Percentiles rank a stretch among this genome's conserved stretches.
Conservation (phyloP, 1,140 invertebrate genomes). For the Lethocerus indicus region DNA sequence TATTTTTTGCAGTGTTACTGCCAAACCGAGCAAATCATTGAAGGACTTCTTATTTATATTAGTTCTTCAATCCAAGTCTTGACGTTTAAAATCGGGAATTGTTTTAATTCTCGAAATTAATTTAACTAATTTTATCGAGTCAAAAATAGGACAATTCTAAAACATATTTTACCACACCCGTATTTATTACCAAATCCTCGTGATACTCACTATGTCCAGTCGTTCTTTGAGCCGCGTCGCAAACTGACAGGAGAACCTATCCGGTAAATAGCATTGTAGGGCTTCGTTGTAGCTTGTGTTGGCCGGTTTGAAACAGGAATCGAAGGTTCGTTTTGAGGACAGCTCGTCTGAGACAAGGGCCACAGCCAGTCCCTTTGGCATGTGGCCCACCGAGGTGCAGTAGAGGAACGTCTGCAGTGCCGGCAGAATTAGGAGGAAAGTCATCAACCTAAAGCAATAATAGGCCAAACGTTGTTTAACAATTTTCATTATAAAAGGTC, state of each 20-base stretch:
- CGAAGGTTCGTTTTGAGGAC: conserved; percentile 23
- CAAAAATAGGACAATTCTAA: neutral
- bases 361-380: conserved; percentile 49
- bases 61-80: too few relatives aligned
- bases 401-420: conserved; percentile 62
- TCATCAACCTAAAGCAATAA: conserved; percentile 39
- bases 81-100: neutral
- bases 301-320: conserved; percentile 17
- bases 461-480: neutral
- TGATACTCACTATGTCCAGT: conserved; percentile 8
- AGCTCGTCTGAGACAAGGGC: conserved; percentile 59
- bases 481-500: neutral
- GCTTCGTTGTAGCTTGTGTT: conserved; percentile 12
- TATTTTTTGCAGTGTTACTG: too few relatives aligned
- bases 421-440: conserved; percentile 69
- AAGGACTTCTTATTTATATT: too few relatives aligned
- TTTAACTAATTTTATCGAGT: neutral
- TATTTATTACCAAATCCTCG: neutral
- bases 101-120: neutral
- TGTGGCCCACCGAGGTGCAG: conserved; percentile 59
- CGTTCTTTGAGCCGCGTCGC: conserved; percentile 4
- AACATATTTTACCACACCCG: neutral
- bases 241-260: conserved; percentile 12
- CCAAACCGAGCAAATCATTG: too few relatives aligned
- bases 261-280: conserved; percentile 5